Percentiles rank a stretch among this genome's conserved stretches.
Evolutionary conservation across 1,140 invertebrate species (phyloP).

Genomic region (Drosophila paulistorum): DNA sequence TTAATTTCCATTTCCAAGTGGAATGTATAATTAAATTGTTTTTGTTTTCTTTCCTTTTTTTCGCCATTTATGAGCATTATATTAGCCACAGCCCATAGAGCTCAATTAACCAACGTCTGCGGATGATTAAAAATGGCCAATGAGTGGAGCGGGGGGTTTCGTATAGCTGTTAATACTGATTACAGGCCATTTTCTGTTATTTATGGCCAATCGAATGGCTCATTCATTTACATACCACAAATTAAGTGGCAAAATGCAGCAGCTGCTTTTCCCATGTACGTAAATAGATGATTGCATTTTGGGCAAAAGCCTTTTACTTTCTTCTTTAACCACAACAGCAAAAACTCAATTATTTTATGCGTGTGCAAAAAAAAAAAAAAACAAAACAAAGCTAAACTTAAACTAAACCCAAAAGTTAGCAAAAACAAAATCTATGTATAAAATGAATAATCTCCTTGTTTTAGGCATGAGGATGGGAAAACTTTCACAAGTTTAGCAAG

Average conservation of each 20-base stretch:
- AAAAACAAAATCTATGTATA: constrained; percentile 32
- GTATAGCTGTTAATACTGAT: constrained; percentile 51
- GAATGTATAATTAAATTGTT: not conserved
- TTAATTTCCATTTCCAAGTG: not conserved
- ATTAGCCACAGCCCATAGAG: not conserved
- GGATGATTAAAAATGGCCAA: constrained; percentile 59
- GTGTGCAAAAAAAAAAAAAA: too few relatives aligned
- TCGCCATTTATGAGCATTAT: constrained; percentile 23
- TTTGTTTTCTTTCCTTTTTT: not conserved
- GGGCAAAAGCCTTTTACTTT: constrained; percentile 17
- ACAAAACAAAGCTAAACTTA: too few relatives aligned
- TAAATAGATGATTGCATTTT: constrained; percentile 25
- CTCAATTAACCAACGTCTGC: constrained; percentile 39
- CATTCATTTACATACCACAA: constrained; percentile 37
- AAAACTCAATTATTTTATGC: constrained; percentile 36
- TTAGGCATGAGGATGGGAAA: constrained; percentile 19
- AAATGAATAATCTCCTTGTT: constrained; percentile 31
- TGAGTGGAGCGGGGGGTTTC: too few relatives aligned
- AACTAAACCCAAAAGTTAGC: not conserved
- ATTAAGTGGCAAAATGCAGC: constrained; percentile 7
- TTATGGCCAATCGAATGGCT: constrained; percentile 30
- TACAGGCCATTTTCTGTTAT: constrained; percentile 51
- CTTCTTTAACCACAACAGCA: not conserved
- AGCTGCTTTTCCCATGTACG: not conserved
- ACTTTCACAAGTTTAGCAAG: constrained; percentile 15